These are phyloP conservation scores for Urophycis tenuis DNA, from an alignment of 2,797 vertebrate species.

Conservation along the genomic window DNA sequence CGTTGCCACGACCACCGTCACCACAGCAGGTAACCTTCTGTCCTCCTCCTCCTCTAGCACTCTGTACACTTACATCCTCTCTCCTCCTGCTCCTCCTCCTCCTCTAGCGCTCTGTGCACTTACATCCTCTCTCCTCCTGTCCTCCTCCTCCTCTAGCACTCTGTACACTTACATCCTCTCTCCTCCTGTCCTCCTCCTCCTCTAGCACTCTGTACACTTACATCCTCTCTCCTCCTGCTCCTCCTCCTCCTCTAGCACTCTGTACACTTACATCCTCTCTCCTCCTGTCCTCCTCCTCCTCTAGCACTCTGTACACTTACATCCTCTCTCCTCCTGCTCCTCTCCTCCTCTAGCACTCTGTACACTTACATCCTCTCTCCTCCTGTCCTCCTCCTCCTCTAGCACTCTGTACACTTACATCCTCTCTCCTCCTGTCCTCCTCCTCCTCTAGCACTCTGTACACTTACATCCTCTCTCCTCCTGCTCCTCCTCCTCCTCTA, in stretches of 20 bases:
- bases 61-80: slow-evolving; percentile 12
- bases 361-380: neutral
- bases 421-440: slow-evolving; percentile 1
- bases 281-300: too few relatives aligned
- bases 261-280: too few relatives aligned
- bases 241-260: too few relatives aligned
- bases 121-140: neutral
- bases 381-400: neutral
- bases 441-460: neutral
- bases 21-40: slow-evolving; percentile 49
- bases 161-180: slow-evolving; percentile 8
- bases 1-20: slow-evolving; percentile 51
- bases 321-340: too few relatives aligned
- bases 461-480: slow-evolving; percentile 11
- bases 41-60: neutral
- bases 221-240: neutral
- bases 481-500: neutral
- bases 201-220: too few relatives aligned
- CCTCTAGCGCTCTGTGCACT: neutral
- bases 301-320: too few relatives aligned
- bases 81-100: neutral
- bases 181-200: neutral
- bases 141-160: neutral
- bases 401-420: too few relatives aligned
- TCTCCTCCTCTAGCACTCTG: too few relatives aligned